Evolutionary conservation across 2,888 invertebrate species (phyloP).

Genomic region (Alloscopus bannaensis): DNA sequence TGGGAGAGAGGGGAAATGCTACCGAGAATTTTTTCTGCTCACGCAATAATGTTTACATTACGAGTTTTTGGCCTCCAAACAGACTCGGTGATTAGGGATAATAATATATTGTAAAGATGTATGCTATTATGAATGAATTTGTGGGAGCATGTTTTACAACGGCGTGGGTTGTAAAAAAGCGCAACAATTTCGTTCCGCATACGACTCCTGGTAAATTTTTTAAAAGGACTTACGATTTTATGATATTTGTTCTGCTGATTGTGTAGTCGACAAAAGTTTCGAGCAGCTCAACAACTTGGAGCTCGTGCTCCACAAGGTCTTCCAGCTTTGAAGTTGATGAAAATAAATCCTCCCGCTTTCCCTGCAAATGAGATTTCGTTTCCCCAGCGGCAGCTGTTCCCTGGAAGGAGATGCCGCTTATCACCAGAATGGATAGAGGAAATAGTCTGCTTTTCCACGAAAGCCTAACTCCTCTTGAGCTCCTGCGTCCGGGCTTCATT

Average conservation of each 20-base stretch:
- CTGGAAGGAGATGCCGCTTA: constrained; percentile 34
- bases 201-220: no score
- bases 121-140: no score
- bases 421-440: constrained; percentile 34
- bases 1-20: no score
- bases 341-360: constrained; percentile 73
- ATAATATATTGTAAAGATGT: no score
- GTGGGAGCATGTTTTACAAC: no score
- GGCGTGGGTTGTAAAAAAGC: no score
- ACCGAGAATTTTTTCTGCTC: no score
- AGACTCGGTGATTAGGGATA: no score
- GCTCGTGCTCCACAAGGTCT: constrained; percentile 74
- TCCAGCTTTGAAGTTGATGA: constrained; percentile 74
- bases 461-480: not conserved
- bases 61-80: no score
- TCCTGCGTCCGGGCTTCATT: not conserved
- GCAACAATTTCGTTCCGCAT: no score
- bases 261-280: constrained; percentile 74
- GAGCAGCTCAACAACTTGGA: constrained; percentile 74
- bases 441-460: constrained; percentile 1
- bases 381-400: constrained; percentile 42
- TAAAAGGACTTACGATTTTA: constrained; percentile 74
- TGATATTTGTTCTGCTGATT: constrained; percentile 72
- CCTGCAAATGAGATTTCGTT: constrained; percentile 52
- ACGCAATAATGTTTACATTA: no score